Base-by-base conservation (phyloP, 2,888 invertebrate genomes). In the Apamea crenata region DNA sequence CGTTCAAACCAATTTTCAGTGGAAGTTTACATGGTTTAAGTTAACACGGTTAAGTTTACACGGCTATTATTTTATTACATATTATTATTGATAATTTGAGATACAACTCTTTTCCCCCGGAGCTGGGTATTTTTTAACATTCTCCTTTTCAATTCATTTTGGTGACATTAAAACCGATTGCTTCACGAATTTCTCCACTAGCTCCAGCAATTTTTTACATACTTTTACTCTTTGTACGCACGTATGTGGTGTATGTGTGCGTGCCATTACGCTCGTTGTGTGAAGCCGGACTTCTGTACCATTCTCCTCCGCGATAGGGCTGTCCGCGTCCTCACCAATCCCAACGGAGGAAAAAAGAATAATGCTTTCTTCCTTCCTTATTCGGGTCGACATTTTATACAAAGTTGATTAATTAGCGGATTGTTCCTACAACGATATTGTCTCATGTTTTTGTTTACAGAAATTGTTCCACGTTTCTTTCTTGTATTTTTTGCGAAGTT, bases 381-480 rank as follows among this genome's bases (percentile, higher is more conserved):
- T 44, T 78, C 53, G 50, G 6, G 65, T 36, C 68, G 83, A 82
- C 79, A 75, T 88, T 89, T 88, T 70, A 85, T 82, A 80, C 74
- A 86, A 88, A 90, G 77, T 88, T 87, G 85, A 90, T 85, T 87
- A 85, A 90, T 87, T 84, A 83, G 77, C 6, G 73, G 81, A 86
- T 88, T 84, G 85, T 89, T 75, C 68, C 36, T 76, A 71, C 69
- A 29, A 74, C 71, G 78, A 83, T 81, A 88, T 83, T 87, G 82
- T 86, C 74, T 79, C 69, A 56, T 78, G 74, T 77, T 81, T 84
- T 78, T 81, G 66, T 77, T 77, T 21, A 29, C 32, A 50, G 32
- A 74, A 77, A 85, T 87, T 81, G 68, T 68, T 53, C 21, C 29
- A 67, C 36, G 18, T 56, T 56, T 21, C 65, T 77, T 82, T 71